Base-by-base conservation (phyloP, 2,113 vertebrate genomes). In the Serilophus lunatus region DNA sequence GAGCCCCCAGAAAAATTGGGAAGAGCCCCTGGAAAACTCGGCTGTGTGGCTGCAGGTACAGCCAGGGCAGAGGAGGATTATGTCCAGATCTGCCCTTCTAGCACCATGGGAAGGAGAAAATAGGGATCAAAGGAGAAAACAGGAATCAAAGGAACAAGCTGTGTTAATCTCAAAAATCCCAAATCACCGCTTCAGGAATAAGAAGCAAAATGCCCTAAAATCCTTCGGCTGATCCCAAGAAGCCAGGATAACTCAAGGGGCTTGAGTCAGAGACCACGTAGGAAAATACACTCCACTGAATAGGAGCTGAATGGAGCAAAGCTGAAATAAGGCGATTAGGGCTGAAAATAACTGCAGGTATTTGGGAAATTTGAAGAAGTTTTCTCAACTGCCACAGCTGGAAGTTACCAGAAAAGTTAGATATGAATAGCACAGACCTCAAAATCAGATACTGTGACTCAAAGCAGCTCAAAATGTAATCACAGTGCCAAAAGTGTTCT, bases 211-310 rank as follows among this genome's bases (percentile, higher is more conserved):
- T 4, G 4, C 47, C 53, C 36, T 65, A 53, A 85, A 93, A 92
- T 77, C 80, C 77, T 88, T 15, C 3, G 36, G 56, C 77, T 66
- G 70, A 88, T 86, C 82, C 71, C 78, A 40, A 77, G 72, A 65
- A 97, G 57, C 38, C 76, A 56, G 50, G 60, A 84, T 54, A 79
- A 74, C 80, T 93, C 71, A 35, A 69, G 51, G 76, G 71, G 57
- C 76, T 72, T 12, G 28, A 93, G 74, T 69, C 70, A 80, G 0
- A 26, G 86, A 47, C 50, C 59, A 35, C 0, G 4, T 10, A 92
- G 66, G 89, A 95, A 86, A 71, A 70, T 13, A 25, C 3, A 5
- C 51, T 79, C 38, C 2, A 5, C 56, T 71, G 75, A 86, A 69
- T 3, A 17, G 61, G n/a, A 50, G 81, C 35, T 54, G 80, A 89